Base-by-base conservation (phyloP, 2,888 invertebrate species). In the Alcis repandata region DNA sequence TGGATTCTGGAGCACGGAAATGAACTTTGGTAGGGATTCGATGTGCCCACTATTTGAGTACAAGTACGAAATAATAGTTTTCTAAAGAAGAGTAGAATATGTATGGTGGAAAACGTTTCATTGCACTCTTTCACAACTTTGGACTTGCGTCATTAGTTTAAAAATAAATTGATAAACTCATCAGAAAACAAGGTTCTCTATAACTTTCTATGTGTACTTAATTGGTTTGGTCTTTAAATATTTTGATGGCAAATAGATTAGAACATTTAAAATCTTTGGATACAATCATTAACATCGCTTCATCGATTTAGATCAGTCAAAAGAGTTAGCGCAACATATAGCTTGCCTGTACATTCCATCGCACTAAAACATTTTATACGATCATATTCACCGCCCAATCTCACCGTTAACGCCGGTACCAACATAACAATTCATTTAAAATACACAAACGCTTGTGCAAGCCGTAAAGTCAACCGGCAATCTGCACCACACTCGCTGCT, bases 381-480 rank as follows among this genome's bases (percentile, higher is more conserved):
- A 45, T 38, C 38, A 57, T 40, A 45, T 45, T 13, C 11, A 51
- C 11, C 36, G 9, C 22, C 32, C 45, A 60, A 59, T 57, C 57
- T 40, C 13, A 13, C 38, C 38, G 8, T 46, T 22, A 46, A 46
- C 46, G n/a, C n/a, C 22, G 40, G 20, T 22, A 56, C n/a, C 15
- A 27, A 57, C 65, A 51, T 38, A 60, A 49, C 51, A 65, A 54
- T 60, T 57, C 60, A 61, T 66, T 67, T 66, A 69, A 71, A 65
- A 69, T 69, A 68, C 67, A 68, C 71, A 58, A 69, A 65, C 69
- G 56, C 63, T 60, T 63, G 58, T 79, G 80, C 79, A 83, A 79
- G 79, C 78, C 78, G 81, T 87, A 87, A 89, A 87, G 73, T 72
- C 59, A 64, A 64, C 41, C 80, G 77, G 81, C 86, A 90, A 89